phyloP scores from a whole-genome alignment of 2,888 invertebrate genomes.

The Trileptium ribeirensis region DNA sequence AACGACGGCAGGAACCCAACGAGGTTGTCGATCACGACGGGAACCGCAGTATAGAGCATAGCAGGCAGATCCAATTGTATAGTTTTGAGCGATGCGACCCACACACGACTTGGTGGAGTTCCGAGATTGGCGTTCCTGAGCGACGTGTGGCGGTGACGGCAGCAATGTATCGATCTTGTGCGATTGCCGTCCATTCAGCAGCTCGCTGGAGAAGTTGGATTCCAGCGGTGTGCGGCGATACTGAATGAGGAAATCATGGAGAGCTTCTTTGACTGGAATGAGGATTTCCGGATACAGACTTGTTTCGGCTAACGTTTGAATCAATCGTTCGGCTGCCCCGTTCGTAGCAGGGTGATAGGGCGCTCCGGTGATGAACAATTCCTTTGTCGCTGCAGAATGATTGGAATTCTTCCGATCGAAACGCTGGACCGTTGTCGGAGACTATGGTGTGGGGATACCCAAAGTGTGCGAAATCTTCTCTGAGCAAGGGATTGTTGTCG shows the following conservation, averaged over 20 bases:
- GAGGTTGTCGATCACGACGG: conserved; percentile 19
- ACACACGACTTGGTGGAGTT: background rate
- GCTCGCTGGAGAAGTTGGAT: conserved; percentile 24
- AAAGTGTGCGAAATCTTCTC: background rate
- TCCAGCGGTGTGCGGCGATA: conserved; percentile 3
- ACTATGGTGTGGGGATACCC: background rate
- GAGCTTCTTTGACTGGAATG: conserved; percentile 19
- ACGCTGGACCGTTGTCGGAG: background rate
- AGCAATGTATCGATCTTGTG: background rate
- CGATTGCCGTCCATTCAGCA: conserved; percentile 17
- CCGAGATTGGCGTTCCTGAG: conserved; percentile 22
- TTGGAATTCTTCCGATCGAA: background rate
- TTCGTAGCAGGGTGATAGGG: conserved; percentile 37
- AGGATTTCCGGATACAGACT: too few relatives aligned
- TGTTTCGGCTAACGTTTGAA: conserved; percentile 35
- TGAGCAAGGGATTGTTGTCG: background rate
- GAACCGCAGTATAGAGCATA: conserved; percentile 20
- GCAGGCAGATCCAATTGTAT: background rate
- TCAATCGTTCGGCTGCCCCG: conserved; percentile 21
- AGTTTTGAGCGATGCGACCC: background rate
- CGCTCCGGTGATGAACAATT: conserved; percentile 27
- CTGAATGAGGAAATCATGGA: conserved; percentile 27
- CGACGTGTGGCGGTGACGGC: conserved; percentile 18
- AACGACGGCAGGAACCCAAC: conserved; percentile 23
- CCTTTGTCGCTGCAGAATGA: background rate